Percentiles rank a stretch among this genome's conserved stretches.
phyloP scores from a whole-genome alignment of 1,140 invertebrate species.

The Helicoverpa zea region DNA sequence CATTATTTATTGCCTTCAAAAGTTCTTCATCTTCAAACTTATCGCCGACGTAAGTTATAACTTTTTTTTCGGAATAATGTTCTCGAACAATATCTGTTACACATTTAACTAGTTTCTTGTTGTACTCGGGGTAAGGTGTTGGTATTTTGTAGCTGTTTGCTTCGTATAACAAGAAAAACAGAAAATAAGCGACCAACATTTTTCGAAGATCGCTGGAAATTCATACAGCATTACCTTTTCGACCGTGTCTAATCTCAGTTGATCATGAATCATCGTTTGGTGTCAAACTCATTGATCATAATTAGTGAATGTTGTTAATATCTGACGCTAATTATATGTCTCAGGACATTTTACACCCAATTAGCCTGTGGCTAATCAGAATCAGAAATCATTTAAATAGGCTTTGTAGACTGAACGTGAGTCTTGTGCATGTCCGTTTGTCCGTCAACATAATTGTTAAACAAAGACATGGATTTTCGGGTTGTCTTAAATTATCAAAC shows the following conservation, averaged over 20 bases:
- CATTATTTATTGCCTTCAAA: slow-evolving; percentile 2
- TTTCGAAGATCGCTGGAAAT: neutral
- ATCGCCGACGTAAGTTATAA: neutral
- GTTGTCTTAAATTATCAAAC: too few species aligned
- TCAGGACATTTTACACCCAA: neutral
- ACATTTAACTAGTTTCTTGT: neutral
- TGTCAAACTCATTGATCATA: neutral
- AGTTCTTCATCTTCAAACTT: neutral
- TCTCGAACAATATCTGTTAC: slow-evolving; percentile 7
- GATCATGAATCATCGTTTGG: slow-evolving; percentile 10
- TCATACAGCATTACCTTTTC: neutral
- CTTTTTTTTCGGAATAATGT: slow-evolving; percentile 26
- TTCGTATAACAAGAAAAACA: neutral
- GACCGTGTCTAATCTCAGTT: neutral
- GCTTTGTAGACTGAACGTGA: neutral
- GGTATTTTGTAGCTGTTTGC: slow-evolving; percentile 9
- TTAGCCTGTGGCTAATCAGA: neutral
- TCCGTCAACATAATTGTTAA: too few species aligned
- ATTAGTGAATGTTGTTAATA: neutral
- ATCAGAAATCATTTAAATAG: neutral
- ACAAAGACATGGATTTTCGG: neutral
- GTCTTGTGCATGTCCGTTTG: neutral
- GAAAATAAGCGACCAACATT: slow-evolving; percentile 3
- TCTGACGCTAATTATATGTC: slow-evolving; percentile 11
- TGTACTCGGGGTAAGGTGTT: neutral